Evolutionary conservation across 2,888 invertebrate genomes (phyloP).

Genomic region (Apotomis capreana): DNA sequence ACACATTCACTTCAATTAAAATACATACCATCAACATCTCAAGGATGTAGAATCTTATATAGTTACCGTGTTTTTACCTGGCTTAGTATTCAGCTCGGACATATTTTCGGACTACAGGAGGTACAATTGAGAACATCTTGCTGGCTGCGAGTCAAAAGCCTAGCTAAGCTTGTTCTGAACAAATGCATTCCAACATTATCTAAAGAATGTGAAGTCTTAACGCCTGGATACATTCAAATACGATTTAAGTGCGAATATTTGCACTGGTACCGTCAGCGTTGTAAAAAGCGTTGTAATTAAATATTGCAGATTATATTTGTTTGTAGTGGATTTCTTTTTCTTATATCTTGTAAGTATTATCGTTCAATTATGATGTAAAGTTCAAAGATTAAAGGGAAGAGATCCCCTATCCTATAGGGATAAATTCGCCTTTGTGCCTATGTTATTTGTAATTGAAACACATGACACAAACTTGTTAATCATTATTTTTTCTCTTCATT

Average conservation of each 20-base stretch:
- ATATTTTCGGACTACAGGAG: slow-evolving; percentile 2
- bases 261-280: too few relatives aligned
- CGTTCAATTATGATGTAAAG: too few relatives aligned
- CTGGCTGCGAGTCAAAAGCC: slow-evolving; percentile 4
- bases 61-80: slow-evolving; percentile 15
- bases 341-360: too few relatives aligned
- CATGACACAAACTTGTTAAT: too few relatives aligned
- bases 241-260: background rate
- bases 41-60: slow-evolving; percentile 3
- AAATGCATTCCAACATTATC: slow-evolving; percentile 7
- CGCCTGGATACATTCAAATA: background rate
- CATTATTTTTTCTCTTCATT: too few relatives aligned
- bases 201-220: background rate
- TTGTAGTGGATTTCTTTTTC: too few relatives aligned
- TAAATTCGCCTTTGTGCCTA: too few relatives aligned
- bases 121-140: background rate
- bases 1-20: background rate
- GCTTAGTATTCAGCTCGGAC: slow-evolving; percentile 5
- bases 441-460: too few relatives aligned
- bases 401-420: too few relatives aligned
- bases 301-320: too few relatives aligned
- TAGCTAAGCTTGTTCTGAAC: background rate
- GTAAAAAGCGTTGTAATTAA: too few relatives aligned
- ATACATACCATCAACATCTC: slow-evolving; percentile 14
- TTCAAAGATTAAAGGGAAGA: too few relatives aligned